Evolutionary conservation across 2,113 vertebrate genomes (phyloP), one percentile per base, ranked within the genome.

Genomic region (Lamprotornis superbus): DNA sequence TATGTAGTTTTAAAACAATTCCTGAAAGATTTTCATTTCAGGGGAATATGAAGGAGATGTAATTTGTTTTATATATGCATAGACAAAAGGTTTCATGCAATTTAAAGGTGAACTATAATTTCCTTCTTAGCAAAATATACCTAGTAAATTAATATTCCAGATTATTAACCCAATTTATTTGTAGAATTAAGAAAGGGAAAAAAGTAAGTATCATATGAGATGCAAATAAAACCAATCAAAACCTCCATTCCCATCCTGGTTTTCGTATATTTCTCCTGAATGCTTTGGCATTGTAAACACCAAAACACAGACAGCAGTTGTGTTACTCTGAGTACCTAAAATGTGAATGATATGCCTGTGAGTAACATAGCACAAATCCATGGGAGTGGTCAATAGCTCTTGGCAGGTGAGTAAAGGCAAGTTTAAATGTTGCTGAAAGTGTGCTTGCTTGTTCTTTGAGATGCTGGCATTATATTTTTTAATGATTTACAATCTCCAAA

Each of bases 1-100:
- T 71, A 92, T 61, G 55, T 56, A 89, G 87, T 95, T 97, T 97
- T 92, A 94, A 91, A 96, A 93, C 22, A 96, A 87, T 89, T 76
- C 74, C 87, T 89, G 55, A 95, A 97, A 91, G 69, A 96, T 96
- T 96, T 95, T 18, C 42, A 33, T 93, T 97, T 90, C 83, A 91
- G 78, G 42, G 60, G 27, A 90, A 90, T 89, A 95, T 65, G 63
- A 96, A 80, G 65, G 78, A 93, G 57, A 91, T 74, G 49, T 67
- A 76, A 80, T 90, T 67, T 90, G 73, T 42, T 95, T 96, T 74
- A 70, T 25, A 21, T 57, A 53, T 15, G 7, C 37, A 77, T 20
- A 74, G 12, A 77, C 57, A 83, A 68, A 73, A 95, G 49, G 69
- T 46, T 96, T 92, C 65, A 52, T 61, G 46, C 33, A 68, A 95